Evolutionary conservation across 2,888 invertebrate species (phyloP).

Genomic region (Sepiola atlantica): DNA sequence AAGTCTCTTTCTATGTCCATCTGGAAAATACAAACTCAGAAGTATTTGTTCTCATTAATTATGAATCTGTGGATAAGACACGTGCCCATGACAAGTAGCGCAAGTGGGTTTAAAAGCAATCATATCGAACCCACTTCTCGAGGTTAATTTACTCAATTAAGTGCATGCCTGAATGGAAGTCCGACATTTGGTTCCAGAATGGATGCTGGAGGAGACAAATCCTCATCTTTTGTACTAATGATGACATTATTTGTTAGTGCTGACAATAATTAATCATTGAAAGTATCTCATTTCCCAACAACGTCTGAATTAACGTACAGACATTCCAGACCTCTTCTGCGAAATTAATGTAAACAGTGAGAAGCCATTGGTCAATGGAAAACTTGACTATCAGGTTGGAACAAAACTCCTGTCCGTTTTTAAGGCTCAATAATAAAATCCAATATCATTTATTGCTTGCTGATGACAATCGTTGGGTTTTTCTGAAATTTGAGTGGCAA

Average conservation of each 20-base stretch:
- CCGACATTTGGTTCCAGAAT: background rate
- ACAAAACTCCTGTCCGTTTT: too few species aligned
- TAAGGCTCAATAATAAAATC: too few species aligned
- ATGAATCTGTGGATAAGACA: too few species aligned
- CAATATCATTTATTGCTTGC: too few species aligned
- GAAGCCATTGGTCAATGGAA: background rate
- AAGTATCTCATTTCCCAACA: background rate
- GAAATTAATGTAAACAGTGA: background rate
- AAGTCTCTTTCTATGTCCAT: too few species aligned
- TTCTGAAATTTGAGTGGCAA: too few species aligned
- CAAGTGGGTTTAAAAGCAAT: background rate
- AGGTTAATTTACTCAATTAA: background rate
- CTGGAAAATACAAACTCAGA: too few species aligned
- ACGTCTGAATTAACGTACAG: conserved; percentile 32
- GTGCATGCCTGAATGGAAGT: background rate
- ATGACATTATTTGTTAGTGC: background rate
- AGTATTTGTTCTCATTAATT: too few species aligned
- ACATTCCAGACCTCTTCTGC: background rate
- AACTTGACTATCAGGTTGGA: too few species aligned
- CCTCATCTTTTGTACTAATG: background rate
- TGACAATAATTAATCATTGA: background rate
- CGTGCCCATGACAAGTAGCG: background rate
- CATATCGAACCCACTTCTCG: background rate
- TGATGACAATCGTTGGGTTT: too few species aligned
- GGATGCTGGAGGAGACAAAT: background rate